Evolutionary conservation across 1,140 invertebrate genomes (phyloP).

Genomic region (Brachystomella parvula): DNA sequence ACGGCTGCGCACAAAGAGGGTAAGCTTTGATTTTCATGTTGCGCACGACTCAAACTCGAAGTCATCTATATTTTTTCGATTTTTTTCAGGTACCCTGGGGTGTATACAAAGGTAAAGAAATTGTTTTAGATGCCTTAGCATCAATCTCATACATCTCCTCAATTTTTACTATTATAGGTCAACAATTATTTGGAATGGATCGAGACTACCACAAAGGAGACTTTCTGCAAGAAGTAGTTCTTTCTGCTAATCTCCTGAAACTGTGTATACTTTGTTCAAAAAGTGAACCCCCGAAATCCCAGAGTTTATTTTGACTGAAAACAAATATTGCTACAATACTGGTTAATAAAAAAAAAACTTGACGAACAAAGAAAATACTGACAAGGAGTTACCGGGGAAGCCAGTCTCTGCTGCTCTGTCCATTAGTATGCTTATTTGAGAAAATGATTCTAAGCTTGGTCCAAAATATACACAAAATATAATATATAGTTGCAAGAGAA

Average conservation of each 20-base stretch:
- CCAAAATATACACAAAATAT: too few species aligned
- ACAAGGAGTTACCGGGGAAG: too few species aligned
- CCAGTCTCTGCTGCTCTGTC: too few species aligned
- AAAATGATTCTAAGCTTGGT: too few species aligned
- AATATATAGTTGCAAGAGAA: too few species aligned
- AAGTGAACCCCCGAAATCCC: too few species aligned
- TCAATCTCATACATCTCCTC: neutral
- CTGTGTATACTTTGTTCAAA: neutral
- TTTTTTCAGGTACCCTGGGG: constrained; percentile 2
- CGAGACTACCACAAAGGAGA: neutral
- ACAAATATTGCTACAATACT: too few species aligned
- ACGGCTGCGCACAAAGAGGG: constrained; percentile 53
- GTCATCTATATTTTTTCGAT: neutral
- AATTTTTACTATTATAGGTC: neutral
- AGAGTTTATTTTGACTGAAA: too few species aligned
- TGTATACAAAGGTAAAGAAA: constrained; percentile 14
- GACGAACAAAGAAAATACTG: too few species aligned
- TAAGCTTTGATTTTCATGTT: neutral
- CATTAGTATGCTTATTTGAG: too few species aligned
- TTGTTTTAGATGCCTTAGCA: neutral
- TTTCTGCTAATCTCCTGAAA: neutral
- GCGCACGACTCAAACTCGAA: neutral
- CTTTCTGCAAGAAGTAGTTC: neutral
- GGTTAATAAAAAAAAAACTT: too few species aligned
- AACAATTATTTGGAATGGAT: constrained; percentile 13